Evolutionary conservation across 2,113 vertebrate species (phyloP).

Genomic region (Bubo bubo): DNA sequence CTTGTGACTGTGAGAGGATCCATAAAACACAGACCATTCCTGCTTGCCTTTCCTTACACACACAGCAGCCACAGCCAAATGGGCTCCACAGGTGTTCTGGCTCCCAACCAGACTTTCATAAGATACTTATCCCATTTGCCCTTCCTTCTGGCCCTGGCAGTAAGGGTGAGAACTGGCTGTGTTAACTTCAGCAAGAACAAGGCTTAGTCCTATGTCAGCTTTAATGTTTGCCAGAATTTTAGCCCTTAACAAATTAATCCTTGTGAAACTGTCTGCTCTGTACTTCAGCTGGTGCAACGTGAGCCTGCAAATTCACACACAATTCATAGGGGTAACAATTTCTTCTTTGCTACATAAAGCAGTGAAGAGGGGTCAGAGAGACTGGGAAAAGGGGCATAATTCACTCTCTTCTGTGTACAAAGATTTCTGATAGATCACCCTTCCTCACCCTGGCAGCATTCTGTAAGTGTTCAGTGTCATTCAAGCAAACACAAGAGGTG

Average conservation of each 20-base stretch:
- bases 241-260: not conserved
- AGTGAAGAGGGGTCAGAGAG: not conserved
- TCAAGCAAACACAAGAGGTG: not conserved
- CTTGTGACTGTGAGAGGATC: not conserved
- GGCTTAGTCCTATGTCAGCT: not conserved
- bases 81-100: not conserved
- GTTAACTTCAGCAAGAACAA: not conserved
- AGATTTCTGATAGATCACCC: not conserved
- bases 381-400: not conserved
- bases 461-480: not conserved
- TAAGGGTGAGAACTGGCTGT: not conserved
- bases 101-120: not conserved
- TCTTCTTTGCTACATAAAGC: not conserved
- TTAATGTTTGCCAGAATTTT: not conserved
- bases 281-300: not conserved
- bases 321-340: not conserved
- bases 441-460: not conserved
- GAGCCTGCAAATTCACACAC: not conserved
- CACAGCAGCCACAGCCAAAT: not conserved
- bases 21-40: not conserved
- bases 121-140: not conserved
- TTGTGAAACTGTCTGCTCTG: not conserved
- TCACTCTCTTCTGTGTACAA: not conserved
- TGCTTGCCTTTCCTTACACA: not conserved
- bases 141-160: not conserved